Evolutionary conservation across 2,888 invertebrate genomes (phyloP).

Genomic region (Polyommatus icarus): DNA sequence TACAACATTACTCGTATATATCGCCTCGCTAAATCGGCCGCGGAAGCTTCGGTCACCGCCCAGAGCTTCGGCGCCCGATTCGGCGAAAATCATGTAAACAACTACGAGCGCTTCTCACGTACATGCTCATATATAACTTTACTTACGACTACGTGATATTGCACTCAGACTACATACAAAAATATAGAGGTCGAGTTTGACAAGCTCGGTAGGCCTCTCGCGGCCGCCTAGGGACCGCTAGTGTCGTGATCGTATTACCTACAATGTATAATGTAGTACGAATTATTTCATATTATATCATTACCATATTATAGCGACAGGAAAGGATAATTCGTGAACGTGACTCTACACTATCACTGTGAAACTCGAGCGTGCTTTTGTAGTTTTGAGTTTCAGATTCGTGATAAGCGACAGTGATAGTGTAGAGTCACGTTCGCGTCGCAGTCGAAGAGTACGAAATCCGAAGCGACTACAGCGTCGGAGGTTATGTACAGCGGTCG

Average conservation of each 20-base stretch:
- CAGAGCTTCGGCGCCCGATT: neutral
- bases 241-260: neutral
- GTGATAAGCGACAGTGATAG: neutral
- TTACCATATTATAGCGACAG: neutral
- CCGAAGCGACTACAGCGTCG: neutral
- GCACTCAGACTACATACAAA: constrained; percentile 19
- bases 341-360: neutral
- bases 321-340: neutral
- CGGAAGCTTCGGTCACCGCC: neutral
- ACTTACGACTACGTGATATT: constrained; percentile 6
- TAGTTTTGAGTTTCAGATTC: neutral
- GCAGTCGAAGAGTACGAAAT: neutral
- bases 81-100: neutral
- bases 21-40: neutral
- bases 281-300: neutral
- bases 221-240: neutral
- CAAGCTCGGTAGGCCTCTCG: neutral
- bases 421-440: neutral
- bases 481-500: neutral
- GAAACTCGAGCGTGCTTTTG: neutral
- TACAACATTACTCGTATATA: constrained; percentile 18
- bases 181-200: constrained; percentile 3
- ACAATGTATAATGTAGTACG: neutral
- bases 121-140: neutral
- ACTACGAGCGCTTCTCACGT: neutral